Evolutionary conservation across 2,113 vertebrate genomes (phyloP).

Genomic region (Brachionichthys hirsutus): DNA sequence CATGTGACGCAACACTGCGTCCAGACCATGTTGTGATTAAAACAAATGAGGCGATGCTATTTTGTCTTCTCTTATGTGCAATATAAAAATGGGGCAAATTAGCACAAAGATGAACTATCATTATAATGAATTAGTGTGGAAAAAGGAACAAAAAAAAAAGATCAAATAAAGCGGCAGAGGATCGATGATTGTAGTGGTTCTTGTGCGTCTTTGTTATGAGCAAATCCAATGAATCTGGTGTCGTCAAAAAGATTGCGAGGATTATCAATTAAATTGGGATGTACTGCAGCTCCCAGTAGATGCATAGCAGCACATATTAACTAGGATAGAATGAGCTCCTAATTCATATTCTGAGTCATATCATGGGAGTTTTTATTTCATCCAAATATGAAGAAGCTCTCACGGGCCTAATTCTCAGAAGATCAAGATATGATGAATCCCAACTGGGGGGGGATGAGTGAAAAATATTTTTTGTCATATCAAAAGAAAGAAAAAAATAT

Average conservation of each 20-base stretch:
- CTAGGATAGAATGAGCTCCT: slow-evolving; percentile 26
- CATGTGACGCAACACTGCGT: neutral
- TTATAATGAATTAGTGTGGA: neutral
- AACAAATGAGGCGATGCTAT: slow-evolving; percentile 5
- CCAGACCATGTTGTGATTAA: neutral
- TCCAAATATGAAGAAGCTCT: slow-evolving; percentile 37
- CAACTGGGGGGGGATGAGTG: slow-evolving; percentile 40
- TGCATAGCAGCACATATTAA: slow-evolving; percentile 30
- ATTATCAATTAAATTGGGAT: slow-evolving; percentile 18
- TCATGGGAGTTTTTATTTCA: slow-evolving; percentile 34
- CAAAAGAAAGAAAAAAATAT: slow-evolving; percentile 33
- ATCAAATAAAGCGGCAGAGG: too few species aligned
- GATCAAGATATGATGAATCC: slow-evolving; percentile 34
- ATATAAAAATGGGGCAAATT: neutral
- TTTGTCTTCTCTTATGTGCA: neutral
- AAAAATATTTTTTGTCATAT: slow-evolving; percentile 45
- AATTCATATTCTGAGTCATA: slow-evolving; percentile 28
- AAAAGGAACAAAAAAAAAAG: neutral
- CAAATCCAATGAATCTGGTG: neutral
- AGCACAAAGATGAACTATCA: slow-evolving; percentile 9
- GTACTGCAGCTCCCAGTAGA: slow-evolving; percentile 13
- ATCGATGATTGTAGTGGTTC: neutral
- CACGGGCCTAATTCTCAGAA: slow-evolving; percentile 15
- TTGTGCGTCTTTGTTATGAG: neutral
- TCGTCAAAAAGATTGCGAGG: slow-evolving; percentile 14